Evolutionary conservation across 1,140 invertebrate species (phyloP).

Genomic region (Pteromalus puparum): DNA sequence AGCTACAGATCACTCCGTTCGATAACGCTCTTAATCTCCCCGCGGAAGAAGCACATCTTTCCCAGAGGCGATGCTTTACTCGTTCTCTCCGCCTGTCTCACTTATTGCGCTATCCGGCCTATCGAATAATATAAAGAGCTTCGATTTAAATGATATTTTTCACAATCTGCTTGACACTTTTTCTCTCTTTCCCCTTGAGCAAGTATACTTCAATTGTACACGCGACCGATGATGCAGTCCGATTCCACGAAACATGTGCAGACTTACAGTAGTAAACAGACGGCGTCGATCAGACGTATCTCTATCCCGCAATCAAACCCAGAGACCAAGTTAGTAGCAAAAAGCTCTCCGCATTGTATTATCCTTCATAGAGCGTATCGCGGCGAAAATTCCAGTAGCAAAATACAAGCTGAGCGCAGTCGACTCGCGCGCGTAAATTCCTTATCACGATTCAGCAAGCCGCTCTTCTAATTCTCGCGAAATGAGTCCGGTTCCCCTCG

Average conservation of each 20-base stretch:
- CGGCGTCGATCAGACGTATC: neutral
- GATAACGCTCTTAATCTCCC: slow-evolving; percentile 24
- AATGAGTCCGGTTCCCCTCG: slow-evolving; percentile 31
- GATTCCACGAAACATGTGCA: no score
- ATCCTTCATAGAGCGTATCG: neutral
- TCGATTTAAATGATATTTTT: slow-evolving; percentile 51
- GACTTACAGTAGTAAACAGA: neutral
- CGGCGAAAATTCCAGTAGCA: neutral
- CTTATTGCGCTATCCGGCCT: neutral
- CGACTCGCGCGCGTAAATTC: slow-evolving; percentile 4
- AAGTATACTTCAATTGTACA: slow-evolving; percentile 36
- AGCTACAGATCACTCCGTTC: neutral
- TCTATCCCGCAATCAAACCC: neutral
- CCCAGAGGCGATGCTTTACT: slow-evolving; percentile 16
- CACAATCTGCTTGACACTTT: slow-evolving; percentile 44
- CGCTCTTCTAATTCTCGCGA: slow-evolving; percentile 33
- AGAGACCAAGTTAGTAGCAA: neutral
- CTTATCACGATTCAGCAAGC: slow-evolving; percentile 37
- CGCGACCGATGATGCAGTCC: no score
- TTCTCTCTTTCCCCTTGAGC: neutral
- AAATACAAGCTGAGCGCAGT: neutral
- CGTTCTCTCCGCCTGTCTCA: neutral
- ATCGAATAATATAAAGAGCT: slow-evolving; percentile 43
- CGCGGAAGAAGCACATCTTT: neutral
- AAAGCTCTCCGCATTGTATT: neutral